These are phyloP conservation scores for Hoplias malabaricus DNA, from an alignment of 2,113 vertebrate genomes.

Conservation along the genomic window DNA sequence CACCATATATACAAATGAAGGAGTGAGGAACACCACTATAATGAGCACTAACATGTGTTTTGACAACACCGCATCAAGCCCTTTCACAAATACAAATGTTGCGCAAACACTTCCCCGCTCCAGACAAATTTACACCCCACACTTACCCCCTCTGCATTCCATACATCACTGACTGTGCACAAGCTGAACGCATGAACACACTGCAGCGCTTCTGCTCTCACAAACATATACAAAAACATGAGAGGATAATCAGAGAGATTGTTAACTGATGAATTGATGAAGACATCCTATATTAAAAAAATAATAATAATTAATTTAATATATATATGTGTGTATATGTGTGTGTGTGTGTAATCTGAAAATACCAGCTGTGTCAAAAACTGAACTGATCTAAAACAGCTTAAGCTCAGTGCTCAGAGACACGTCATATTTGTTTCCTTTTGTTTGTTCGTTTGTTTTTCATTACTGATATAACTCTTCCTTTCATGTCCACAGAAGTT, in stretches of 20 bases:
- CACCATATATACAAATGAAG: slow-evolving; percentile 56
- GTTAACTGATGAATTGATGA: slow-evolving; percentile 43
- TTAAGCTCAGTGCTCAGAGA: too few relatives aligned
- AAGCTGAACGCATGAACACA: slow-evolving; percentile 10
- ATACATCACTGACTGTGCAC: slow-evolving; percentile 29
- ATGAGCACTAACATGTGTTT: slow-evolving; percentile 56
- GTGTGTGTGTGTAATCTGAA: too few relatives aligned
- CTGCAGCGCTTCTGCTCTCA: neutral
- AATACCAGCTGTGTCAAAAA: too few relatives aligned
- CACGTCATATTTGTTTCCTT: too few relatives aligned
- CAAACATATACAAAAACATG: slow-evolving; percentile 17
- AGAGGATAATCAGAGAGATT: slow-evolving; percentile 20
- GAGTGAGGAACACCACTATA: slow-evolving; percentile 54
- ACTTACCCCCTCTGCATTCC: slow-evolving; percentile 7
- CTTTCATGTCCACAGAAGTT: too few relatives aligned
- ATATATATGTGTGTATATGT: too few relatives aligned
- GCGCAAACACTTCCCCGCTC: slow-evolving; percentile 24
- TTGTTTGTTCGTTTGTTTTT: too few relatives aligned
- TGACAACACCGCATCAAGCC: slow-evolving; percentile 50
- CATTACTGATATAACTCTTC: too few relatives aligned
- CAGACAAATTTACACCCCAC: slow-evolving; percentile 21
- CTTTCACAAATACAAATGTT: slow-evolving; percentile 47
- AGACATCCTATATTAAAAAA: too few relatives aligned
- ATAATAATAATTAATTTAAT: too few relatives aligned
- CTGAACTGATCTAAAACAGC: too few relatives aligned